Evolutionary conservation across 2,113 vertebrate genomes (phyloP), one percentile per base, ranked within the genome.

Genomic region (Boulengeromyrus knoepffleri): DNA sequence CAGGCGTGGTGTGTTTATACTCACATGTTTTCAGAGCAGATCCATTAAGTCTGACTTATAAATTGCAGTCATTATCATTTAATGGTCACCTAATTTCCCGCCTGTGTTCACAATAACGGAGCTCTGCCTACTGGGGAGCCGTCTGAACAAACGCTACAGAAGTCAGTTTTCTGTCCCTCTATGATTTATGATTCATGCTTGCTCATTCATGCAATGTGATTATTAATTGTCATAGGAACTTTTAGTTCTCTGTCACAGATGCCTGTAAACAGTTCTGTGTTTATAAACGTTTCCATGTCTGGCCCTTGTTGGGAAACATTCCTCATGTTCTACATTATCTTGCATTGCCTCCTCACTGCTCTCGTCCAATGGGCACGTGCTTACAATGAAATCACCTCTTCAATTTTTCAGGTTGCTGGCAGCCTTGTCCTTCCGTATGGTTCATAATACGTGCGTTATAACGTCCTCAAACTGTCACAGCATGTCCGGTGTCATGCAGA

Each of bases 41-140:
- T 89, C 70, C 88, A 89, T 89, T 89, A 89, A 24, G 66, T 52
- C 70, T 53, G 88, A 89, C 88, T 52, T 89, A 70, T 77, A 77
- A 89, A 89, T 89, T 89, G 74, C 47, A 89, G 88, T 89, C 66
- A 80, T 89, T 89, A 89, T 80, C 70, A 15, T 89, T 80, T 89
- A 89, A 89, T 74, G 70, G 47, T 89, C 66, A 31, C 47, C 70
- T 89, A 77, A 77, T 89, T 74, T 80, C 88, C 50, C 39, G 66
- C 15, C 70, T 89, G 62, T 89, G 45, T 77, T 77, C 70, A 89
- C 45, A 89, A 89, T 88, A 46, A 66, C 56, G 8, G 39, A 24
- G 66, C 36, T 80, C 47, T 19, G 8, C 62, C 88, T 8, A 47
- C 70, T 52, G 47, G 17, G 17, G 19, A 9, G 80, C 5, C 5